phyloP scores from a whole-genome alignment of 2,797 vertebrate species.

The Tragelaphus eurycerus region DNA sequence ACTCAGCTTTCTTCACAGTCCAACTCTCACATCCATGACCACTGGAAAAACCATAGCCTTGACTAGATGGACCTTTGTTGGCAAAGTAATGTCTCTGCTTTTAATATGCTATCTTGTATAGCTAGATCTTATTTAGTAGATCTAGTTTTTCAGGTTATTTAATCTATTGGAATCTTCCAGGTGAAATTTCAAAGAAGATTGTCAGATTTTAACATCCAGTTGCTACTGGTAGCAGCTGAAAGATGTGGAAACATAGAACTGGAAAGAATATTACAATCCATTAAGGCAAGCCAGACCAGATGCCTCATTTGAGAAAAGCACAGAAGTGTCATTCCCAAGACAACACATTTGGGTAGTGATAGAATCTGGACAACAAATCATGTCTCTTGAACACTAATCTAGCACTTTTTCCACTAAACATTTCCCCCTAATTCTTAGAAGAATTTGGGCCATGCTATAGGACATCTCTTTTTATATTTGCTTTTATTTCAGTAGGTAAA shows the following conservation, averaged over 20 bases:
- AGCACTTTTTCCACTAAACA: not conserved
- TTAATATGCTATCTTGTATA: not conserved
- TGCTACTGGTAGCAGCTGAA: not conserved
- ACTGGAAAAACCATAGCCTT: too few relatives aligned
- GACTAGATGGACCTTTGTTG: too few relatives aligned
- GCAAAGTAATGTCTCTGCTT: too few relatives aligned
- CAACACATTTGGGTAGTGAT: not conserved
- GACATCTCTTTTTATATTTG: not conserved
- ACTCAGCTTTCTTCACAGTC: too few relatives aligned
- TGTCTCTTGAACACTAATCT: not conserved
- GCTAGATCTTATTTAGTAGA: not conserved
- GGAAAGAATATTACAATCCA: not conserved
- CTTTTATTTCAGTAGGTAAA: not conserved
- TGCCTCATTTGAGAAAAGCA: not conserved
- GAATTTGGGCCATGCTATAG: rapidly evolving
- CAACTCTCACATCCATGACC: too few relatives aligned
- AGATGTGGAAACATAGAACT: not conserved
- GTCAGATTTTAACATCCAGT: not conserved
- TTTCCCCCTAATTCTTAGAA: not conserved
- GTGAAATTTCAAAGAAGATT: not conserved
- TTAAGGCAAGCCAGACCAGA: not conserved
- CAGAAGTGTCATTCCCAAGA: not conserved
- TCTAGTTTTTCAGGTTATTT: not conserved
- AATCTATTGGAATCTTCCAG: not conserved
- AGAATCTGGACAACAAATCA: not conserved